A percentile compares a stretch with the other conserved stretches of the same genome.
Evolutionary conservation across 2,888 invertebrate genomes (phyloP).

Genomic region (Cepaea hortensis): DNA sequence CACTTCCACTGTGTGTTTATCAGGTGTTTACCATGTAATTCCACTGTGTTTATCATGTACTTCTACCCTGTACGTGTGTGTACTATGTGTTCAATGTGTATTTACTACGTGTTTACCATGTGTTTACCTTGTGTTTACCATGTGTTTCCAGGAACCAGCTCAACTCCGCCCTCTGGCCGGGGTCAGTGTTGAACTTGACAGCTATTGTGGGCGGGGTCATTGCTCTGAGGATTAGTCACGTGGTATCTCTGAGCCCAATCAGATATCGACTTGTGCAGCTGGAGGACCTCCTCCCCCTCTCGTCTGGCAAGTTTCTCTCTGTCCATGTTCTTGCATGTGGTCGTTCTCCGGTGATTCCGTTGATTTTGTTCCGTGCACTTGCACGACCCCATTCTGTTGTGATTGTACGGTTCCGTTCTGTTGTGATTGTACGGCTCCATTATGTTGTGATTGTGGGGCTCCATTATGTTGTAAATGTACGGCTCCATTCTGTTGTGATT

Average conservation of each 20-base stretch:
- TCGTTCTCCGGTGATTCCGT: not conserved
- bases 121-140: not conserved
- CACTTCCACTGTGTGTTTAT: no score
- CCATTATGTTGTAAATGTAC: no score
- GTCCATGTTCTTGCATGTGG: not conserved
- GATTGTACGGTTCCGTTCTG: no score
- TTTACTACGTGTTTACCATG: no score
- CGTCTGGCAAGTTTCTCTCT: not conserved
- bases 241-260: constrained; percentile 1
- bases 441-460: no score
- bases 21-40: no score
- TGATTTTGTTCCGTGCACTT: not conserved
- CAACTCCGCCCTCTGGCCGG: constrained; percentile 19
- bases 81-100: no score
- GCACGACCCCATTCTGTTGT: no score
- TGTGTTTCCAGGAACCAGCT: constrained; percentile 32
- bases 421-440: no score
- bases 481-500: no score
- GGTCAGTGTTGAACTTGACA: constrained; percentile 12
- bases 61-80: no score
- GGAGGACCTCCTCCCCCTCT: not conserved
- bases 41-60: no score
- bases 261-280: not conserved
- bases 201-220: constrained; percentile 8
- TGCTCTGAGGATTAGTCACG: constrained; percentile 2